phyloP scores from a whole-genome alignment of 2,113 vertebrate species.

The Chaetodon trifascialis region DNA sequence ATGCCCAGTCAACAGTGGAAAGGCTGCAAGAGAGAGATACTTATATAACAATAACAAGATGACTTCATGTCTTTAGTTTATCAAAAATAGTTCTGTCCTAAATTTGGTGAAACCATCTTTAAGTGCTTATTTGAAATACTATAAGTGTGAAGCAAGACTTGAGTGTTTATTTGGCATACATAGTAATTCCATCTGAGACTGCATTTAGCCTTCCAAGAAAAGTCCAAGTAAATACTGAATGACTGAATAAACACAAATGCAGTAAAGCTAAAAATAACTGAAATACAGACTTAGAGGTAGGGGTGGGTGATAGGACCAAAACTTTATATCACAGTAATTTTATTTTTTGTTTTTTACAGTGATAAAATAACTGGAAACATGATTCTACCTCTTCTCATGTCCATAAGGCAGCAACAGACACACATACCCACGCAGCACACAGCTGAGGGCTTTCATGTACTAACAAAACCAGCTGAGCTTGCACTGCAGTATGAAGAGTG shows the following conservation, averaged over 20 bases:
- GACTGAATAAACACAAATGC: neutral
- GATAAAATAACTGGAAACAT: no score
- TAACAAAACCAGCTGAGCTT: no score
- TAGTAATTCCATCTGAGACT: neutral
- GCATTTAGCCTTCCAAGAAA: neutral
- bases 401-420: no score
- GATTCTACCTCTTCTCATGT: no score
- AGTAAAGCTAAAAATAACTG: neutral
- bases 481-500: no score
- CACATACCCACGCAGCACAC: no score
- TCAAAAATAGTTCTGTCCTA: neutral
- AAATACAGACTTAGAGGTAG: neutral
- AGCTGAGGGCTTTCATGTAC: no score
- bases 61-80: neutral
- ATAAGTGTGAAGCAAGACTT: neutral
- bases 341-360: no score
- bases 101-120: neutral
- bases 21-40: neutral
- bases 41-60: slow-evolving; percentile 10
- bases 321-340: no score
- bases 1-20: neutral
- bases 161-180: neutral
- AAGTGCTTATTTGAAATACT: neutral
- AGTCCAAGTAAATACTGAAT: neutral
- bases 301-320: no score